These are phyloP conservation scores for Sialia sialis DNA, from an alignment of 2,113 vertebrate genomes.

Conservation along the genomic window DNA sequence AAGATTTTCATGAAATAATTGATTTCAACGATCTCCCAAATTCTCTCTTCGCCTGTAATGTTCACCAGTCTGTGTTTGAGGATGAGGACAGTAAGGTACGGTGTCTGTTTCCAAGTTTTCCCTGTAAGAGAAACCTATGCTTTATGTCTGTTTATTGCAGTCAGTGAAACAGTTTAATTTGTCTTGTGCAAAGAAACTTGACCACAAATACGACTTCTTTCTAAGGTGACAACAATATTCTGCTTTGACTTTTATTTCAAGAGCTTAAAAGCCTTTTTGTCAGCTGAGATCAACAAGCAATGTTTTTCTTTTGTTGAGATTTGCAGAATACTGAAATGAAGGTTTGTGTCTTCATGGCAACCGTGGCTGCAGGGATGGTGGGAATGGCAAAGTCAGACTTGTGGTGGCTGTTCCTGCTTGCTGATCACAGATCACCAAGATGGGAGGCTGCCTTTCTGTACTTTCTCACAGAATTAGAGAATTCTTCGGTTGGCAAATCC, in stretches of 20 bases:
- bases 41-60: constrained; percentile 84
- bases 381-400: background rate
- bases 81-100: constrained; percentile 82
- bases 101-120: background rate
- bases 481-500: background rate
- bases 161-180: background rate
- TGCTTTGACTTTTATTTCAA: background rate
- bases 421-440: background rate
- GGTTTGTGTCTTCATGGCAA: background rate
- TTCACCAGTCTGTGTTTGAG: constrained; percentile 87
- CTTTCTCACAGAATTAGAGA: background rate
- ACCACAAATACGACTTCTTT: background rate
- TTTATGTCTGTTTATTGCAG: background rate
- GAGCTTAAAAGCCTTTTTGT: background rate
- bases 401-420: background rate
- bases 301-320: background rate
- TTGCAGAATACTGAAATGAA: background rate
- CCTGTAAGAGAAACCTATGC: background rate
- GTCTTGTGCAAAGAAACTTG: background rate
- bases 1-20: constrained; percentile 82
- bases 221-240: background rate
- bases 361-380: background rate
- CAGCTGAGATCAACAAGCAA: background rate
- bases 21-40: constrained; percentile 87
- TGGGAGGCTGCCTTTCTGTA: background rate